Evolutionary conservation across 2,113 vertebrate species (phyloP).

Genomic region (Uria lomvia): DNA sequence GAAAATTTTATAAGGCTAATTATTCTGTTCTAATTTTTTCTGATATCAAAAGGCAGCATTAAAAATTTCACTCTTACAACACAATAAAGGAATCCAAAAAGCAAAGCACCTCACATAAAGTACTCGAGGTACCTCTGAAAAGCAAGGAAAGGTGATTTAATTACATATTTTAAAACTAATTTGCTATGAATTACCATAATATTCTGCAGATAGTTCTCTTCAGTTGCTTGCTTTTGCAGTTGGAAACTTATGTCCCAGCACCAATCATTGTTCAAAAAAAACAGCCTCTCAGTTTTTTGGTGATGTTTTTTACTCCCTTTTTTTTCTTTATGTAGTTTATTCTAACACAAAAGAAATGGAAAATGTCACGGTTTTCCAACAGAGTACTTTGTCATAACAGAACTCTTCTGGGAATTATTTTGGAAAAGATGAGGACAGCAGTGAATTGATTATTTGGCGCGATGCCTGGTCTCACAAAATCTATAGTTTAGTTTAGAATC

Average conservation of each 20-base stretch:
- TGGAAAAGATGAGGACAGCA: neutral
- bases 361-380: constrained; percentile 21
- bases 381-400: constrained; percentile 16
- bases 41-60: neutral
- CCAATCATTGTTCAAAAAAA: constrained; percentile 43
- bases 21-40: constrained; percentile 45
- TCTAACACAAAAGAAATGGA: constrained; percentile 35
- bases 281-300: neutral
- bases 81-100: neutral
- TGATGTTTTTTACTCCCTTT: neutral
- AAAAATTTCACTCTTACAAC: constrained; percentile 53
- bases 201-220: constrained; percentile 12
- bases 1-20: constrained; percentile 52
- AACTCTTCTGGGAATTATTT: neutral
- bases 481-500: neutral
- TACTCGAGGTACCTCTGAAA: constrained; percentile 15
- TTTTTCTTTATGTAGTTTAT: neutral
- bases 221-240: neutral
- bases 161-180: constrained; percentile 57
- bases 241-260: neutral
- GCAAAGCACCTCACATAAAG: neutral
- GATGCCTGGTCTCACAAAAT: neutral
- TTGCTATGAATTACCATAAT: constrained; percentile 37
- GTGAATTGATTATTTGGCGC: neutral
- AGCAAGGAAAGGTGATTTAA: constrained; percentile 59